phyloP scores from a whole-genome alignment of 2,888 invertebrate species.

The Agrenia bidenticulata region DNA sequence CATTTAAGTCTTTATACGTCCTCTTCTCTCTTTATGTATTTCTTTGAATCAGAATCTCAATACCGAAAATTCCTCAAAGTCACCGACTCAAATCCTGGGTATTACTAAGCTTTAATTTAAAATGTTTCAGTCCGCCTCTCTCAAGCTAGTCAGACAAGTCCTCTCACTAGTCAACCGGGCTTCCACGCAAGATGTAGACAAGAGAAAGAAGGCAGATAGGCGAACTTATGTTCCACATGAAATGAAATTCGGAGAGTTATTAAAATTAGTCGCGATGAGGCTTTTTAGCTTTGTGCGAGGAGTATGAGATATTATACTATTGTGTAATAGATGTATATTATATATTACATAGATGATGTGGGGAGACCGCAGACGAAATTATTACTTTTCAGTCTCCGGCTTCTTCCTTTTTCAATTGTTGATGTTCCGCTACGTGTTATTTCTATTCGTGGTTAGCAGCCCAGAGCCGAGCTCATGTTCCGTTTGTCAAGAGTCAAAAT shows the following conservation, averaged over 20 bases:
- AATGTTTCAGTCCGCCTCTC: not conserved
- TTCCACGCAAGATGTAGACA: not conserved
- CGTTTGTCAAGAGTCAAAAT: too few relatives aligned
- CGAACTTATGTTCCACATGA: not conserved
- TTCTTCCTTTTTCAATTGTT: not conserved
- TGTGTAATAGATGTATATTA: too few relatives aligned
- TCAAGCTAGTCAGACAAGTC: not conserved
- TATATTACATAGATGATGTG: too few relatives aligned
- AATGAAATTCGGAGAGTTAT: conserved; percentile 2
- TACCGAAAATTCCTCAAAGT: conserved; percentile 25
- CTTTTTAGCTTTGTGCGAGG: conserved; percentile 2
- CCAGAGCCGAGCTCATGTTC: too few relatives aligned
- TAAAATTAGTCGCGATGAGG: not conserved
- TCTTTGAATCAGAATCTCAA: conserved; percentile 10
- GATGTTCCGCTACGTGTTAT: too few relatives aligned
- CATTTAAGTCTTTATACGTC: conserved; percentile 14
- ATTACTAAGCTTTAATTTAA: conserved; percentile 23
- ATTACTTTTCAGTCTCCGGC: not conserved
- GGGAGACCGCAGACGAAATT: not conserved
- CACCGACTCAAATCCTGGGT: conserved; percentile 17
- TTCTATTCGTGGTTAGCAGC: too few relatives aligned
- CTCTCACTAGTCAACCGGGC: not conserved
- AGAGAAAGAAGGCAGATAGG: not conserved
- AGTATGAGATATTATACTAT: too few relatives aligned
- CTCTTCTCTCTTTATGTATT: not conserved